These are phyloP conservation scores for Pterobdella sp. DNA, from an alignment of 2,888 invertebrate genomes.

Conservation along the genomic window DNA sequence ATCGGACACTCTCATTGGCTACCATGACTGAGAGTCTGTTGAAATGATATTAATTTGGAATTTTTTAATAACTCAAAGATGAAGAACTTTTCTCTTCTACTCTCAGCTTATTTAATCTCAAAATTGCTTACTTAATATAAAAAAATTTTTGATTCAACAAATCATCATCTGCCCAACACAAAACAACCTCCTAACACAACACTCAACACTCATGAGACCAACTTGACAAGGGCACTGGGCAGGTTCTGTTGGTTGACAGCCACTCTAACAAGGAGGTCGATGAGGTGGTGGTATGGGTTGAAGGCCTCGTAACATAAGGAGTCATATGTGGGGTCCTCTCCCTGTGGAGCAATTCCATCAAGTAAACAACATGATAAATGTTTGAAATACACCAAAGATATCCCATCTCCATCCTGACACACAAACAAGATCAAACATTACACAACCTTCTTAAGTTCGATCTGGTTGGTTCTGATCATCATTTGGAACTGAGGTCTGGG, in stretches of 20 bases:
- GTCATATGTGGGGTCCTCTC: slow-evolving; percentile 70
- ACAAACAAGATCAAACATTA: neutral
- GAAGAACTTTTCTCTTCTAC: no score
- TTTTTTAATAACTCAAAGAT: no score
- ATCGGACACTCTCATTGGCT: slow-evolving; percentile 81
- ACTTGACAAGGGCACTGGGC: slow-evolving; percentile 67
- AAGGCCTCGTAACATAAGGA: slow-evolving; percentile 68
- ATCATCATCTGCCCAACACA: neutral
- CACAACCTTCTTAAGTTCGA: slow-evolving; percentile 61
- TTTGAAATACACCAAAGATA: no score
- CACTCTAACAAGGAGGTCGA: slow-evolving; percentile 76
- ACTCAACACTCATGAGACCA: neutral
- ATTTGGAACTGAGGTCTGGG: slow-evolving; percentile 75
- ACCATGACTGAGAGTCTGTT: slow-evolving; percentile 68
- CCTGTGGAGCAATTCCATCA: no score
- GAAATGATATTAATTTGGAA: no score
- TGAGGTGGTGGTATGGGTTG: slow-evolving; percentile 77
- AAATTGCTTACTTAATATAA: no score
- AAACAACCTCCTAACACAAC: neutral
- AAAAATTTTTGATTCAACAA: no score
- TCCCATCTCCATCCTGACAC: no score
- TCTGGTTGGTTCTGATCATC: slow-evolving; percentile 69
- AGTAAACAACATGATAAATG: no score
- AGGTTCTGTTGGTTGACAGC: slow-evolving; percentile 80
- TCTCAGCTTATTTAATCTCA: no score